Base-by-base conservation (phyloP, 2,797 vertebrate species). In the Lepidocolaptes lacrymiger region DNA sequence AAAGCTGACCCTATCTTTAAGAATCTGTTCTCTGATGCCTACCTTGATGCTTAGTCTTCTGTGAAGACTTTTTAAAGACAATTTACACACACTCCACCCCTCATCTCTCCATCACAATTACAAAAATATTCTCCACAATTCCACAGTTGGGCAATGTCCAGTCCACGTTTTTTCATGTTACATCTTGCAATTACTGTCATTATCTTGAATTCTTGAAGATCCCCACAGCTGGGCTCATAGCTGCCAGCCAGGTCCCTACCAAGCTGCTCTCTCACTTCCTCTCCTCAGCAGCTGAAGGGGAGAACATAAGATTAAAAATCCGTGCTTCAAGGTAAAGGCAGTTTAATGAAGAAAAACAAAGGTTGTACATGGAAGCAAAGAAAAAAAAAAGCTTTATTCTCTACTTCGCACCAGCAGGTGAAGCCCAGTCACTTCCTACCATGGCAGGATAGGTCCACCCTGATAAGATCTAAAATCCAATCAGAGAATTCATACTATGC, bases 141-240 rank as follows among this genome's bases (percentile, higher is more conserved):
- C 13, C 0, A 0, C 18, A 37, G 2, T 51, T 41, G 71, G 21
- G 1, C 18, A 76, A 66, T 39, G 12, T n/a, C 24, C 37, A 36
- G 15, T 23, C 34, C 39, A 32, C 27, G 7, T 51, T 62, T 77
- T 39, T 36, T 17, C 3, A 9, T 41, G 15, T 39, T 86, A 43
- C 4, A 2, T 79, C 18, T 89, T 13, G 3, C 15, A 56, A 24
- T 56, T 54, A 28, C 32, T 39, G 9, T 72, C 43, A 36, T 43
- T 56, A 62, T 43, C 19, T 54, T 37, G 21, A 90, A 54, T 41
- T 90, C 8, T 10, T 73, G 28, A 43, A 22, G 12, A 72, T 7
- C 2, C 8, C 18, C 12, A 32, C 21, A 71, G 12, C 19, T 37
- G 21, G 46, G 16, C 6, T 49, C 32, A 22, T 30, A 17, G 14